phyloP scores from a whole-genome alignment of 1,140 invertebrate species.

The Halyomorpha halys region DNA sequence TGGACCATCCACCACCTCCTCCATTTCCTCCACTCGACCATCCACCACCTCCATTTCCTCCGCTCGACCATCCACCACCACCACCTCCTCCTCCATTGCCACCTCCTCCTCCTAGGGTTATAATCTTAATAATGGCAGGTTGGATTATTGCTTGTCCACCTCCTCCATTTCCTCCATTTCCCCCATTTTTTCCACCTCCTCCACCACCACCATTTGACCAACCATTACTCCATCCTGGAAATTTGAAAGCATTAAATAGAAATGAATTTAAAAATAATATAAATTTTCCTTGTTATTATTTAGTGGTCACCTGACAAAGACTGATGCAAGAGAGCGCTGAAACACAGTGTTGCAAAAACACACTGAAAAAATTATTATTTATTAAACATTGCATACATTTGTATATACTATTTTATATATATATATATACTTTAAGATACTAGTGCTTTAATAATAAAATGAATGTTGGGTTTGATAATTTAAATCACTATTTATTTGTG shows the following conservation, averaged over 20 bases:
- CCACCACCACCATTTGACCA: slow-evolving; percentile 1
- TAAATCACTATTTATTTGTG: too few species aligned
- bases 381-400: too few species aligned
- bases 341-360: too few species aligned
- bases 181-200: not conserved
- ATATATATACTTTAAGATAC: too few species aligned
- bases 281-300: too few species aligned
- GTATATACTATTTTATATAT: too few species aligned
- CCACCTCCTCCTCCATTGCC: slow-evolving; percentile 6
- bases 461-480: too few species aligned
- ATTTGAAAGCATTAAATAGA: not conserved
- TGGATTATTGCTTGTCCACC: not conserved
- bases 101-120: not conserved
- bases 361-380: too few species aligned
- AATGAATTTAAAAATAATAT: not conserved
- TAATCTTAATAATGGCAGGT: not conserved
- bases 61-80: not conserved
- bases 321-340: too few species aligned
- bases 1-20: not conserved
- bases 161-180: not conserved
- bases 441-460: too few species aligned
- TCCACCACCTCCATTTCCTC: not conserved
- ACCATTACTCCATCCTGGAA: not conserved
- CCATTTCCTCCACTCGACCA: not conserved
- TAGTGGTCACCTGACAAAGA: too few species aligned